Conservation (phyloP, 2,113 vertebrate species). For the Sporophila hypoxantha region DNA sequence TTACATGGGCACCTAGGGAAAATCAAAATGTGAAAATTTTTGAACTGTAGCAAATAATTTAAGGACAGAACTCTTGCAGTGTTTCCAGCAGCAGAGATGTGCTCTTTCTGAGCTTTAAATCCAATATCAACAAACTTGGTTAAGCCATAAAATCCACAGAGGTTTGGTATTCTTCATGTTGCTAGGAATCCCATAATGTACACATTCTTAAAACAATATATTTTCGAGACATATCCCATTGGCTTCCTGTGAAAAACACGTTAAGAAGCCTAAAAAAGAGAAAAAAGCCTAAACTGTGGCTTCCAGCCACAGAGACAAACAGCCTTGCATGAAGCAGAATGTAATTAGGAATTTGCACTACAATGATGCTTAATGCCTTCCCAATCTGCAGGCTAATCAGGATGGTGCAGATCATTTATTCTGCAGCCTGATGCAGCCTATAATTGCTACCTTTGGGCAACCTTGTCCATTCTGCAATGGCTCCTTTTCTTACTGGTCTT, state of each 20-base stretch:
- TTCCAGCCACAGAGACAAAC: neutral
- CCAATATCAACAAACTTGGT: neutral
- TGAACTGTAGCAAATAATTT: neutral
- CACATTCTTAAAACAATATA: neutral
- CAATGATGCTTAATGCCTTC: neutral
- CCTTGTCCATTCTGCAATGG: neutral
- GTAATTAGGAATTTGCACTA: neutral
- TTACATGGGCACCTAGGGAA: neutral
- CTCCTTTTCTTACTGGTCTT: neutral
- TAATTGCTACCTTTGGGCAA: neutral
- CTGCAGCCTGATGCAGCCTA: neutral
- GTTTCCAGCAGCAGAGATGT: neutral
- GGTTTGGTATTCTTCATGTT: neutral
- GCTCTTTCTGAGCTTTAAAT: conserved; percentile 15
- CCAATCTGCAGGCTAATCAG: conserved; percentile 2
- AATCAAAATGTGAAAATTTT: neutral
- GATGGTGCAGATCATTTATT: neutral
- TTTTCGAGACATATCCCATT: neutral
- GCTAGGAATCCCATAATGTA: neutral
- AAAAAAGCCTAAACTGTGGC: neutral
- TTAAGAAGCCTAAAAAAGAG: neutral
- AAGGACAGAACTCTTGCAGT: neutral
- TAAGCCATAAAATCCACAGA: conserved; percentile 7
- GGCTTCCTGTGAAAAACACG: neutral
- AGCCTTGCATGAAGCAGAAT: neutral